Base-by-base conservation (phyloP, 1,140 invertebrate species). In the Aphelenchoides besseyi region DNA sequence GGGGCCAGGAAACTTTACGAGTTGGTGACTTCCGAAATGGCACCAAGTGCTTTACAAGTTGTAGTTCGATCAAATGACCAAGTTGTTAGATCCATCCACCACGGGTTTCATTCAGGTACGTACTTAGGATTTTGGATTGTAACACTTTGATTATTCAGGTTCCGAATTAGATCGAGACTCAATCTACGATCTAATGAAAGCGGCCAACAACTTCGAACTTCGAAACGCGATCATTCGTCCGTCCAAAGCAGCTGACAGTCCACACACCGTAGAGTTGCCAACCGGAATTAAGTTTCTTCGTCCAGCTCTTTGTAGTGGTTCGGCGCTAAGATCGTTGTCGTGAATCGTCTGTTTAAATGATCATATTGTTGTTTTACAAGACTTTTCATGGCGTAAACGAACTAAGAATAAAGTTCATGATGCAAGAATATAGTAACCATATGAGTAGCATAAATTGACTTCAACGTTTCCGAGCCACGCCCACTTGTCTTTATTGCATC, bases 11-110 rank as follows among this genome's bases (percentile, higher is more conserved):
- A 29, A 1, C 16, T 66, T 53, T 35, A 66, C 36, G 63, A 66
- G 36, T 30, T 66, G 16, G 32, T 66, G 28, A 66, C 32, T 2
- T 66, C 26, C 36, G 63, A 33, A 1, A 66, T 37, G 16, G 63
- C 63, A 12, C 63, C 63, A 23, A 66, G 30, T 8, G 16, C 16
- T 53, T 66, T 66, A 26, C 63, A 66, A 66, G 16, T 66, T 30
- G 36, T 66, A 23, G 26, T 66, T 66, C 63, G 63, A 66, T 66
- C 63, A 66, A 32, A 66, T 66, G 63, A 66, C 32, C 1, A 66
- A 66, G 29, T 32, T 66, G 30, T 29, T 66, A 8, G 63, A 66
- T 3, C 59, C 59, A n/a, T n/a, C 59, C n/a, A 26, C 26, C 29
- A 41, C 12, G 1, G 63, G 36, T n/a, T 66, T 66, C 32, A 33